Evolutionary conservation across 2,797 vertebrate genomes (phyloP), one percentile per base, ranked within the genome.

Genomic region (Denticeps clupeoides): DNA sequence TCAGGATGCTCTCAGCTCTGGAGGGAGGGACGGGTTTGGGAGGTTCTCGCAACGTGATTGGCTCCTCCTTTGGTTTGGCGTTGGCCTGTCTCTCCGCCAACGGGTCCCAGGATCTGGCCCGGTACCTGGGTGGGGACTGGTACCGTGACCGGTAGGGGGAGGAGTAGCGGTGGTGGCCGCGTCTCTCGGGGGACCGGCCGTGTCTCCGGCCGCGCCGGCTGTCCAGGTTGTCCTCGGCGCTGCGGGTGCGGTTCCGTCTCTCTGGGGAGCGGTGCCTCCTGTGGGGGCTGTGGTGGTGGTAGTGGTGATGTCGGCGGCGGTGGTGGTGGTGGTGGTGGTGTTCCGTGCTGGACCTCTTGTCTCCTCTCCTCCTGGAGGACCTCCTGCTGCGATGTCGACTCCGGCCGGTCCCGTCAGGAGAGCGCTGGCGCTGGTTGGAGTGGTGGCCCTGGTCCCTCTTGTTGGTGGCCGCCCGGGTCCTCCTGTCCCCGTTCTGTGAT

Each of bases 211-310:
- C 67, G 0, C 71, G 66, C 5, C 70, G 74, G 52, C 78, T 59
- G 31, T 96, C 89, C 73, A 93, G 71, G 12, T 81, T 82, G 72
- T 85, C 89, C 29, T 93, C 90, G 0, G 87, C 84, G 0, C 90
- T 92, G 56, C 77, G 84, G 0, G 89, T 75, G 53, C 89, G 83
- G 56, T 75, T 65, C 42, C 77, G 79, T 70, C 74, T 88, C 21
- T 89, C 85, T 0, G 89, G 87, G 1, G 91, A 82, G 15, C 56
- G 77, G 47, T 80, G 81, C 49, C 64, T 76, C 19, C 66, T 68
- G 61, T 71, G 55, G 0, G 57, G 76, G 15, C 21, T 4, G 45
- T 45, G 69, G 65, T 84, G 82, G 44, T 80, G 78, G 47, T 82
- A 79, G 1, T 80, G 78, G 69, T 75, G 58, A 68, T 82, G 75